phyloP scores from a whole-genome alignment of 2,113 vertebrate genomes.

The Connochaetes taurinus region DNA sequence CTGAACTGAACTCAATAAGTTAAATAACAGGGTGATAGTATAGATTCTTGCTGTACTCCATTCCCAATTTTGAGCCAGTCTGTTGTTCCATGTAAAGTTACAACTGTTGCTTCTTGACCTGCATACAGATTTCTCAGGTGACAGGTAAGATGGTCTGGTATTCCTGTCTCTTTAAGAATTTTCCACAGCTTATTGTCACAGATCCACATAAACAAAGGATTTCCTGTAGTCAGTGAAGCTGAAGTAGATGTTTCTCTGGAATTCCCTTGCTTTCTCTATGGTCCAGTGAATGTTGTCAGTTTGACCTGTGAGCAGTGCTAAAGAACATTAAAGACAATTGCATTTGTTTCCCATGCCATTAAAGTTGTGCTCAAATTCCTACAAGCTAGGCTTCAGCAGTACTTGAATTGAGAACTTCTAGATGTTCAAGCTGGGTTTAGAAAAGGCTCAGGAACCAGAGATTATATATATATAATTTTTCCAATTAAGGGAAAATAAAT shows the following conservation, averaged over 20 bases:
- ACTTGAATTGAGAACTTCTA: neutral
- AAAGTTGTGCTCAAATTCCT: neutral
- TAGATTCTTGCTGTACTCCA: neutral
- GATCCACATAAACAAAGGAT: neutral
- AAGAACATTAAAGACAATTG: neutral
- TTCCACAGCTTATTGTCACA: neutral
- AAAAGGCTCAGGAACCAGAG: neutral
- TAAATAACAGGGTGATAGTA: neutral
- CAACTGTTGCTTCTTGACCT: neutral
- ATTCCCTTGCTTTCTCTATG: neutral
- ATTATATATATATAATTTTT: neutral
- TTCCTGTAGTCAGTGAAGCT: neutral
- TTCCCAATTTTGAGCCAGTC: neutral
- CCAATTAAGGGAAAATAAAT: neutral
- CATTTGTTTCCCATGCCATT: neutral
- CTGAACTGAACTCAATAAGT: neutral
- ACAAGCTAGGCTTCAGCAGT: neutral
- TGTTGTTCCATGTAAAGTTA: neutral
- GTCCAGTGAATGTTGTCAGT: neutral
- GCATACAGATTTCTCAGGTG: neutral
- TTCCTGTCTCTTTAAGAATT: neutral
- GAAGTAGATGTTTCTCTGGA: neutral
- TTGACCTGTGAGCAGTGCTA: neutral
- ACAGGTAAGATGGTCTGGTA: neutral
- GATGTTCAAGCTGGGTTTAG: neutral